These are phyloP conservation scores for Gila robusta DNA, from an alignment of 2,797 vertebrate species.

Conservation along the genomic window DNA sequence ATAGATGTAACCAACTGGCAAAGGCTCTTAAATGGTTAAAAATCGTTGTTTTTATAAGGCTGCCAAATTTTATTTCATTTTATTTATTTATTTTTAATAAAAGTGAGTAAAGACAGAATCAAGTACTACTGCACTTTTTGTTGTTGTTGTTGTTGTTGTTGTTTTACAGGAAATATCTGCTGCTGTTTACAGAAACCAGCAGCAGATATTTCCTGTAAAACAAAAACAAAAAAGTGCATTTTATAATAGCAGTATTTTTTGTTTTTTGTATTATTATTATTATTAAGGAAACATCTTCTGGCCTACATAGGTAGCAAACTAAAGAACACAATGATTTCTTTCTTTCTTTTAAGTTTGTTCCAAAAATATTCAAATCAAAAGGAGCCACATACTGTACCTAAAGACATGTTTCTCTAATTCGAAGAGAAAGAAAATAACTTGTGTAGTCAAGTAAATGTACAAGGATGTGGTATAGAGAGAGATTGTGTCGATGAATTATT, in stretches of 20 bases:
- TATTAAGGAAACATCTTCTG: background rate
- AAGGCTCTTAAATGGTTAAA: background rate
- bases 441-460: background rate
- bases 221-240: too few relatives aligned
- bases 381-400: background rate
- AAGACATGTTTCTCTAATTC: background rate
- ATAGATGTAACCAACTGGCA: background rate
- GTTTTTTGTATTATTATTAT: too few relatives aligned
- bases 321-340: background rate
- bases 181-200: too few relatives aligned
- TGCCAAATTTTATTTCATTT: background rate
- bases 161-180: too few relatives aligned
- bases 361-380: background rate
- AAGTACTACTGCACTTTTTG: too few relatives aligned
- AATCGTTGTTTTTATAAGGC: background rate
- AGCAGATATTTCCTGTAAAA: too few relatives aligned
- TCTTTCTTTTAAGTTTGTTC: background rate
- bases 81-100: background rate
- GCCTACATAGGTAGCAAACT: background rate
- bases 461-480: slow-evolving; percentile 3
- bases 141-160: too few relatives aligned
- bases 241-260: too few relatives aligned
- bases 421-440: background rate
- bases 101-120: background rate
- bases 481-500: slow-evolving; percentile 1